These are phyloP conservation scores for Tamandua tetradactyla DNA, from an alignment of 2,797 vertebrate species.

Conservation along the genomic window DNA sequence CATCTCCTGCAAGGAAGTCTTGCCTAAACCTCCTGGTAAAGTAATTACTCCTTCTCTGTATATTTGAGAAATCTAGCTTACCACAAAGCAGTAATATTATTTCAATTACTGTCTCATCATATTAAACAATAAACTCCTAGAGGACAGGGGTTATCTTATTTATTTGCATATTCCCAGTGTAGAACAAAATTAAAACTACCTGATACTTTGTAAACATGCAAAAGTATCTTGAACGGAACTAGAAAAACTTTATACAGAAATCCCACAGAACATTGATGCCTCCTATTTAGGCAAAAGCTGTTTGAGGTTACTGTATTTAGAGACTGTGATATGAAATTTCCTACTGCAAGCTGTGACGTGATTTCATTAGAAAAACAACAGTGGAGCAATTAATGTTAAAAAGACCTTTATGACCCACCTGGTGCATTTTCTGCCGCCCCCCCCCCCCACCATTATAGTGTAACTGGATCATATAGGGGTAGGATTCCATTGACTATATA, in stretches of 20 bases:
- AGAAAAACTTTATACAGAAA: not conserved
- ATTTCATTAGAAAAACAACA: not conserved
- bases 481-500: not conserved
- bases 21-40: not conserved
- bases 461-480: not conserved
- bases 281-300: not conserved
- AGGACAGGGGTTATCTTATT: not conserved
- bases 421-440: not conserved
- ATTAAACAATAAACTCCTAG: not conserved
- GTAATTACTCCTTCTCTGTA: not conserved
- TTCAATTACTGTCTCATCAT: not conserved
- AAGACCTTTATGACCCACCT: not conserved
- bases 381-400: not conserved
- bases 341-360: not conserved
- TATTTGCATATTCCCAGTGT: not conserved
- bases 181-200: not conserved
- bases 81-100: not conserved
- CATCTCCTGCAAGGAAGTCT: not conserved
- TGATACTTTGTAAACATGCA: not conserved
- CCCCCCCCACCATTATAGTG: not conserved
- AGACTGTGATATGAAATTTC: not conserved
- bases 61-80: not conserved
- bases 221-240: not conserved
- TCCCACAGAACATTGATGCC: not conserved
- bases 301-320: not conserved